Evolutionary conservation across 1,140 invertebrate genomes (phyloP).

Genomic region (Sycobia sp.): DNA sequence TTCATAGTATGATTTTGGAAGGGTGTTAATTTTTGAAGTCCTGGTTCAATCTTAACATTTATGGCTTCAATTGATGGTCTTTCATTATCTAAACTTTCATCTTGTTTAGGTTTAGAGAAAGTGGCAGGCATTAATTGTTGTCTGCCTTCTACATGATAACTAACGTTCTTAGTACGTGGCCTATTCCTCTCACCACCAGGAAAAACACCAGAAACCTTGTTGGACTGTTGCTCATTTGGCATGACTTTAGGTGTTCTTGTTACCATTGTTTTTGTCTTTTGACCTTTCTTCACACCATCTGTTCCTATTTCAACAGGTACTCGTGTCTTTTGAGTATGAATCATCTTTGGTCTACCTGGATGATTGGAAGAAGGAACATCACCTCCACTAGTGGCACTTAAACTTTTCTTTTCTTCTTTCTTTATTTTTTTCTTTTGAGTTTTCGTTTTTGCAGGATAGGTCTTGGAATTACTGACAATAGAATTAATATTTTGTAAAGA

Average conservation of each 20-base stretch:
- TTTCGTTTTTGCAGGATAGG: constrained; percentile 55
- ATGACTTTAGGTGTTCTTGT: constrained; percentile 63
- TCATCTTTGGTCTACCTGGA: constrained; percentile 71
- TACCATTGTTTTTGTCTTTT: constrained; percentile 66
- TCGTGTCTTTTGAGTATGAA: constrained; percentile 72
- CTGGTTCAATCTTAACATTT: constrained; percentile 55
- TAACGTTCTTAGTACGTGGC: constrained; percentile 69
- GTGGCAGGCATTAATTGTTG: constrained; percentile 55
- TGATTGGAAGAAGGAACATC: constrained; percentile 44
- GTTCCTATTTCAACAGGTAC: constrained; percentile 62
- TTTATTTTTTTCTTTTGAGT: constrained; percentile 50
- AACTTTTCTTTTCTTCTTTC: constrained; percentile 56
- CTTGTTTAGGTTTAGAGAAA: constrained; percentile 54
- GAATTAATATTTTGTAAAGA: constrained; percentile 65
- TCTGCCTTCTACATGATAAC: constrained; percentile 66
- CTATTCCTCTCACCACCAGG: constrained; percentile 41
- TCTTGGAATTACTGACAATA: constrained; percentile 57
- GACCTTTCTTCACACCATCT: constrained; percentile 62
- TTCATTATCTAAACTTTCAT: not conserved
- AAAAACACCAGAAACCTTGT: not conserved
- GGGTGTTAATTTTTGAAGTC: constrained; percentile 27
- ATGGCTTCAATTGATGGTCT: constrained; percentile 13
- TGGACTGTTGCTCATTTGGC: constrained; percentile 52
- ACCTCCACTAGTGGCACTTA: constrained; percentile 36
- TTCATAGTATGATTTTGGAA: constrained; percentile 50